Percentiles rank a stretch among this genome's conserved stretches.
phyloP scores from a whole-genome alignment of 2,888 invertebrate genomes.

The Torymus tubicola region DNA sequence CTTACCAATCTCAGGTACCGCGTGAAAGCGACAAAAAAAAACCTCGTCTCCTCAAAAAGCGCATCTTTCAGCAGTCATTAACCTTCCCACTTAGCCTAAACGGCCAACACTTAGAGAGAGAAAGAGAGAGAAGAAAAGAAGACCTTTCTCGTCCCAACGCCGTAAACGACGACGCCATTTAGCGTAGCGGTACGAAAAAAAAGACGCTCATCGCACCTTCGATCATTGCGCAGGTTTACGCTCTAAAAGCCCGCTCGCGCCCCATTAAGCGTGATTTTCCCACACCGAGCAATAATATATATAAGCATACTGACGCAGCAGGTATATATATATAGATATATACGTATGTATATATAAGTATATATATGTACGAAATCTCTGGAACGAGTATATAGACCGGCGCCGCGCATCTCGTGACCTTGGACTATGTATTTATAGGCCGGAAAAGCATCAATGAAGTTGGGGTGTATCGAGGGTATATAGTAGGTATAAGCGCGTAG shows the following conservation, averaged over 20 bases:
- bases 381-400: no score
- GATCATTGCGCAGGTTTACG: constrained; percentile 20
- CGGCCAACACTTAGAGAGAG: no score
- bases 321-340: no score
- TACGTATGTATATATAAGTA: no score
- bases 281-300: neutral
- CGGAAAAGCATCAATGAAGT: constrained; percentile 8
- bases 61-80: constrained; percentile 5
- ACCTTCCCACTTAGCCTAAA: neutral
- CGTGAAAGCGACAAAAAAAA: neutral
- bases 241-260: neutral
- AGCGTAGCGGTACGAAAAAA: neutral
- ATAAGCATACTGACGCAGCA: no score
- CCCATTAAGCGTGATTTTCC: neutral
- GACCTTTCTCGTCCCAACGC: neutral
- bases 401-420: no score
- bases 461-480: neutral
- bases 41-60: neutral
- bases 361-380: no score
- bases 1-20: no score
- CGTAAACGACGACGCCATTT: neutral
- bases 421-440: neutral
- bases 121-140: neutral
- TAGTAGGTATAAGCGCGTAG: no score
- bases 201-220: constrained; percentile 4